Base-by-base conservation (phyloP, 2,113 vertebrate genomes). In the Alethe castanea region DNA sequence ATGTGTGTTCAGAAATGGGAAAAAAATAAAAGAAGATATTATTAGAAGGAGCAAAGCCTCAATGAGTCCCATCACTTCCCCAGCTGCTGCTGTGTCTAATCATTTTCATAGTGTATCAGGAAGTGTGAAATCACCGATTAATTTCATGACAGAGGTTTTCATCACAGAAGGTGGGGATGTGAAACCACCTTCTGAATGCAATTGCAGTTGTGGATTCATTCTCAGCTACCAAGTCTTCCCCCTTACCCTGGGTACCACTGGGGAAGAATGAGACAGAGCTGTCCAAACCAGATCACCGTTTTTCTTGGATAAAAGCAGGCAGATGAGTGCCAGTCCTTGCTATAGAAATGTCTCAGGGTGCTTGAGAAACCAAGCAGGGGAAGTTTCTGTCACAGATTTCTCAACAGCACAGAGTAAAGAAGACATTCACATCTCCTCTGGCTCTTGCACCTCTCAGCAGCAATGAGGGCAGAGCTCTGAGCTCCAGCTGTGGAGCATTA, bases 131-230 rank as follows among this genome's bases (percentile, higher is more conserved):
- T 95, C 91, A 56, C 71, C 1, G 1, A 83, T 91, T 95, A 92
- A 84, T 96, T 97, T 93, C 83, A 81, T 88, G 90, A 81, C 92
- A 86, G 78, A 7, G 59, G 84, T 95, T 96, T 96, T 95, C 81
- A 73, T 88, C 78, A 64, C 82, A 96, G 94, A 95, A 94, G 45
- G 71, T 60, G 57, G 77, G 64, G 77, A 67, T 62, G 48, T 36
- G 73, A 95, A 96, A 76, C 57, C 64, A 62, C 50, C 57, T 76
- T 53, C 28, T 79, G 78, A 95, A 56, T 53, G 71, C 66, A 92
- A 16, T 26, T 87, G 65, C 80, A 93, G 64, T 72, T 71, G 50
- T 19, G 7, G 61, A 65, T 50, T 93, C 62, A 45, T 53, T 78
- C 85, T 90, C 72, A 38, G 54, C 74, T 64, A 54, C 45, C 0